These are phyloP conservation scores for Eueremaeus valkanovi DNA, from an alignment of 2,888 invertebrate species.

Conservation along the genomic window DNA sequence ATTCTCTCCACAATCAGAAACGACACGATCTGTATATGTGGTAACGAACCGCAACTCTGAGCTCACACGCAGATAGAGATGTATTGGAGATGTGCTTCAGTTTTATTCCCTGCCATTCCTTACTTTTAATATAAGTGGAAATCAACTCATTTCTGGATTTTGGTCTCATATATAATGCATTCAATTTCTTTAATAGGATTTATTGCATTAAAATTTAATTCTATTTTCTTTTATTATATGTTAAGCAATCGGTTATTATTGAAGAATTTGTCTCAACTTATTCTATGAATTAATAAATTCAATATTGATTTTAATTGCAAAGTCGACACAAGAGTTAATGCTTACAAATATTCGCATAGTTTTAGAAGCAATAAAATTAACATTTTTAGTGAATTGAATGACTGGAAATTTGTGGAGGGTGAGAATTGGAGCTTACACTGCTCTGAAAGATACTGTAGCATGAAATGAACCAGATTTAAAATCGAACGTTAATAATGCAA, in stretches of 20 bases:
- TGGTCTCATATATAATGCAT: conserved; percentile 9
- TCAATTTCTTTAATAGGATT: conserved; percentile 22
- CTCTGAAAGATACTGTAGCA: no score
- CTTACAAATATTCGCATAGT: background rate
- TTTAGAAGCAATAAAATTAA: background rate
- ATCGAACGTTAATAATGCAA: background rate
- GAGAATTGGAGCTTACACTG: no score
- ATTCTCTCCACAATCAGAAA: conserved; percentile 4
- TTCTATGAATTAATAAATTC: no score
- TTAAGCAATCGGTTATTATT: background rate
- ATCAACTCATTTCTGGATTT: background rate
- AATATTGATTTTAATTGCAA: no score
- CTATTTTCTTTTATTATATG: background rate
- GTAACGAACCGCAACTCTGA: conserved; percentile 31
- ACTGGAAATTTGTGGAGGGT: no score
- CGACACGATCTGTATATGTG: conserved; percentile 28
- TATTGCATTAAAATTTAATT: conserved; percentile 4
- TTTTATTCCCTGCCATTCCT: background rate
- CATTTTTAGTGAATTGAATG: background rate
- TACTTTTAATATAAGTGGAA: background rate
- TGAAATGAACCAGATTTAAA: background rate
- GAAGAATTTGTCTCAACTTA: no score
- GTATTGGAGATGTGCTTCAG: no score
- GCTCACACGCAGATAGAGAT: background rate
- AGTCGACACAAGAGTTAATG: no score